phyloP scores from a whole-genome alignment of 2,888 invertebrate species.

The Temnothorax rugatulus region DNA sequence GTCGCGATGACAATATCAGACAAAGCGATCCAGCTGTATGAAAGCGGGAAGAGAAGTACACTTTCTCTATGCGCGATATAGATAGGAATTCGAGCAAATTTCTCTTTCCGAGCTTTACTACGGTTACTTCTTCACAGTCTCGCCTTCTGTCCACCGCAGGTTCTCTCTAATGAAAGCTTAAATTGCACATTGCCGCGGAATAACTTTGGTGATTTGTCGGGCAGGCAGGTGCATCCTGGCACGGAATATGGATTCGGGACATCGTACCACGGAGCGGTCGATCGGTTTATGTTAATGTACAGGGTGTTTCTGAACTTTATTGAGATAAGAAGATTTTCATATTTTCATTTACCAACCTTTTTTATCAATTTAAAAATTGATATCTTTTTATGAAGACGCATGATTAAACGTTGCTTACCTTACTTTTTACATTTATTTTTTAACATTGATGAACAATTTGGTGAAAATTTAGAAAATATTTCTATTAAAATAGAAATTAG shows the following conservation, averaged over 20 bases:
- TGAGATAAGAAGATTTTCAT: not conserved
- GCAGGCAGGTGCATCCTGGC: slow-evolving; percentile 79
- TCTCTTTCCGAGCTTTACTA: slow-evolving; percentile 66
- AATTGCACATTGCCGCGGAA: slow-evolving; percentile 61
- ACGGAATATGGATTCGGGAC: slow-evolving; percentile 79
- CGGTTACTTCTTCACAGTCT: slow-evolving; percentile 60
- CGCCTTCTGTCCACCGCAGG: slow-evolving; percentile 55
- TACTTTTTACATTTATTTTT: not conserved
- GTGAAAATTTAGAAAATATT: not conserved
- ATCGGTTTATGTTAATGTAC: slow-evolving; percentile 60
- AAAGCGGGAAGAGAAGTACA: slow-evolving; percentile 44
- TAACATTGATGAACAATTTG: not conserved
- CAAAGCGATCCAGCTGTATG: slow-evolving; percentile 24
- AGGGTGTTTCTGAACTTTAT: slow-evolving; percentile 19
- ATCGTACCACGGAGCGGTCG: slow-evolving; percentile 67
- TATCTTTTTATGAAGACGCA: not conserved
- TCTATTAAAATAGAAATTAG: slow-evolving; percentile 10
- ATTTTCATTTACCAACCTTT: not conserved
- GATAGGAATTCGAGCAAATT: slow-evolving; percentile 76
- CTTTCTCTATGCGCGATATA: slow-evolving; percentile 71
- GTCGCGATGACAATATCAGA: slow-evolving; percentile 41
- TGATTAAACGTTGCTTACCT: too few species aligned
- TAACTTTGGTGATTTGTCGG: slow-evolving; percentile 74
- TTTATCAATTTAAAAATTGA: not conserved
- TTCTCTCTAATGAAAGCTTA: slow-evolving; percentile 65